Percentiles rank a stretch among this genome's conserved stretches.
Conservation (phyloP, 2,888 invertebrate species). For the Trissolcus japonicus region DNA sequence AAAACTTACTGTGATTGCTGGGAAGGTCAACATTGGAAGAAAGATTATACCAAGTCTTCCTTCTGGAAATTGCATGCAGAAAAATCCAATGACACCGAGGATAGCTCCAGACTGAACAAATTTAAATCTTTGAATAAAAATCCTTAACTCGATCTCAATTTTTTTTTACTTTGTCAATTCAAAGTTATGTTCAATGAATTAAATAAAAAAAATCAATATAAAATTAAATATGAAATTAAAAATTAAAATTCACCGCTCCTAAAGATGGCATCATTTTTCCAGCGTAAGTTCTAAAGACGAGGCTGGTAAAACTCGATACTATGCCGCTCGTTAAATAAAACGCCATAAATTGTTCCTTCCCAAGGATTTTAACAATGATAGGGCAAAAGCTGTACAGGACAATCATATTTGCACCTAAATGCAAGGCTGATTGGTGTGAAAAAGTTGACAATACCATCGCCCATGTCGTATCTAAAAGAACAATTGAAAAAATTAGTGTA, state of each 20-base stretch:
- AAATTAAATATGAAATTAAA: too few relatives aligned
- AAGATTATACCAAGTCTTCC: slow-evolving; percentile 92
- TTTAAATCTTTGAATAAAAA: background rate
- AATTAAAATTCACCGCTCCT: slow-evolving; percentile 96
- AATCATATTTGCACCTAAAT: slow-evolving; percentile 96
- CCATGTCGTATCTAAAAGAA: slow-evolving; percentile 80
- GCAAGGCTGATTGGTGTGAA: slow-evolving; percentile 92
- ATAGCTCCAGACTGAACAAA: slow-evolving; percentile 93
- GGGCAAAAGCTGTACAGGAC: slow-evolving; percentile 91
- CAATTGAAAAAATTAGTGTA: background rate
- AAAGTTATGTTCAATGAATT: too few relatives aligned
- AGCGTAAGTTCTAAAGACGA: slow-evolving; percentile 85
- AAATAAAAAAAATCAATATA: too few relatives aligned
- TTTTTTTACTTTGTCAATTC: too few relatives aligned
- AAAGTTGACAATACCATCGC: slow-evolving; percentile 97
- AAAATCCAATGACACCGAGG: slow-evolving; percentile 91
- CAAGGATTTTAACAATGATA: slow-evolving; percentile 84
- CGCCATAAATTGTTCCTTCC: slow-evolving; percentile 94
- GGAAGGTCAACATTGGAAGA: slow-evolving; percentile 91
- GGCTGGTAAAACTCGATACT: slow-evolving; percentile 90
- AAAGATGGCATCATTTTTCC: slow-evolving; percentile 87
- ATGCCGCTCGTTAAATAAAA: slow-evolving; percentile 93
- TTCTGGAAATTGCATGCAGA: slow-evolving; percentile 92
- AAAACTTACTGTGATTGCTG: slow-evolving; percentile 86
- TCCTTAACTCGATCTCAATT: too few relatives aligned